Percentiles rank a stretch among this genome's conserved stretches.
These are phyloP conservation scores for Gallinago nigripennis DNA, from an alignment of 2,797 vertebrate species.

Conservation along the genomic window DNA sequence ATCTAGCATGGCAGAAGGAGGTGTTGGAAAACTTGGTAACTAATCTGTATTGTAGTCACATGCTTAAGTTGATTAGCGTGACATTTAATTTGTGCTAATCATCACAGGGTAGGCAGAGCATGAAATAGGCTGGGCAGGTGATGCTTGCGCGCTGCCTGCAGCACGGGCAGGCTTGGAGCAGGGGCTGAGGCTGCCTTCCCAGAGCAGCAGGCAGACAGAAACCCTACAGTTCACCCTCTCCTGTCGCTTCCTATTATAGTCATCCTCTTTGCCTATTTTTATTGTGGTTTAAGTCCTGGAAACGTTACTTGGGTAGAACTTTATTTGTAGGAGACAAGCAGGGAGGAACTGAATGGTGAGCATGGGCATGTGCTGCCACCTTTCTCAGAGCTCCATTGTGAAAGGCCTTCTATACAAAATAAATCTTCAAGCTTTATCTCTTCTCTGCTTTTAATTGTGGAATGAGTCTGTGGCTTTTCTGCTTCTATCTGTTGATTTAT, in stretches of 20 bases:
- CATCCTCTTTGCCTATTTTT: not conserved
- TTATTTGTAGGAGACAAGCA: not conserved
- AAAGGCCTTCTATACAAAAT: not conserved
- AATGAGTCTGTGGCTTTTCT: not conserved
- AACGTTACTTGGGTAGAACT: not conserved
- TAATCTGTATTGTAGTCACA: not conserved
- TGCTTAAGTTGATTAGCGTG: not conserved
- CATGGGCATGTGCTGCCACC: rapidly evolving
- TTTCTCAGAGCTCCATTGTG: not conserved
- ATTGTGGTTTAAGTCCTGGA: not conserved
- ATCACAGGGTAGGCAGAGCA: not conserved
- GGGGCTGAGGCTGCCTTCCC: not conserved
- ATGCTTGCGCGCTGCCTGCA: not conserved
- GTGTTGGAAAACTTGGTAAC: not conserved
- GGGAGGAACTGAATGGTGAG: not conserved
- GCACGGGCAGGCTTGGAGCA: rapidly evolving
- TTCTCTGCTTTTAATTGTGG: not conserved
- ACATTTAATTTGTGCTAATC: not conserved
- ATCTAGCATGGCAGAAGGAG: not conserved
- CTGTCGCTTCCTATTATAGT: not conserved
- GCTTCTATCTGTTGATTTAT: not conserved
- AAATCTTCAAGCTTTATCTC: not conserved
- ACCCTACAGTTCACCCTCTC: not conserved
- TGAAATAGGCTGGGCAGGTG: not conserved
- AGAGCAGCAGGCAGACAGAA: not conserved